Evolutionary conservation across 2,888 invertebrate species (phyloP).

Genomic region (Stegophylla sp.): DNA sequence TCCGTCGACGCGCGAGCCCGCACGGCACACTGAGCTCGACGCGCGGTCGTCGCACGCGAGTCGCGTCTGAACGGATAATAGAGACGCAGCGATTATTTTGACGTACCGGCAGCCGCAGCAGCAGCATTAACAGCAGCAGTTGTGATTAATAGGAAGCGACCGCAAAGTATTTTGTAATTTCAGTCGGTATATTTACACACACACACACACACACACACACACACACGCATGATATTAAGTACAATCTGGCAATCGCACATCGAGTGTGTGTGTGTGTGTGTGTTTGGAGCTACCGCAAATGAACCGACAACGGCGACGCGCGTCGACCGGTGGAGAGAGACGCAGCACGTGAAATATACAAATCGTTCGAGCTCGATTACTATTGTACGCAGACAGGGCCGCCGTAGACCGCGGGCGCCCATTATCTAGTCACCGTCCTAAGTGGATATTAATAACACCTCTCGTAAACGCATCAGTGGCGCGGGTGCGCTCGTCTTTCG

Average conservation of each 20-base stretch:
- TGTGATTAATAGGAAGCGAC: conserved; percentile 50
- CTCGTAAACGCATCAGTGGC: conserved; percentile 49
- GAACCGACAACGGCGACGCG: background rate
- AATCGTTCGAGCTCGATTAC: conserved; percentile 43
- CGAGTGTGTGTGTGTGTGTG: background rate
- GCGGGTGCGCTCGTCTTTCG: background rate
- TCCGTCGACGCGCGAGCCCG: background rate
- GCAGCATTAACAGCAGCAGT: background rate
- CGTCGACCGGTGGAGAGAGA: background rate
- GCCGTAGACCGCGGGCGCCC: conserved; percentile 7
- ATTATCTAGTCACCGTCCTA: conserved; percentile 51
- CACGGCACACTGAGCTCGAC: background rate
- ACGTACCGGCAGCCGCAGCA: background rate
- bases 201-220: background rate
- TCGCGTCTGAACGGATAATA: background rate
- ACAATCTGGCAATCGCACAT: no score
- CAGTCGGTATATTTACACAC: background rate
- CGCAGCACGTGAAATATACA: conserved; percentile 29
- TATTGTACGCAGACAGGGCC: no score
- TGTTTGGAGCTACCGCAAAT: conserved; percentile 6
- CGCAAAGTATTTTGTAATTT: conserved; percentile 40
- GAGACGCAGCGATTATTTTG: conserved; percentile 5
- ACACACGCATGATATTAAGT: background rate
- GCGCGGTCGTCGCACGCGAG: background rate
- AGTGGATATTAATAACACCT: conserved; percentile 58